A percentile compares a stretch with the other conserved stretches of the same genome.
Evolutionary conservation across 2,113 vertebrate genomes (phyloP).

Genomic region (Amphiprion percula): DNA sequence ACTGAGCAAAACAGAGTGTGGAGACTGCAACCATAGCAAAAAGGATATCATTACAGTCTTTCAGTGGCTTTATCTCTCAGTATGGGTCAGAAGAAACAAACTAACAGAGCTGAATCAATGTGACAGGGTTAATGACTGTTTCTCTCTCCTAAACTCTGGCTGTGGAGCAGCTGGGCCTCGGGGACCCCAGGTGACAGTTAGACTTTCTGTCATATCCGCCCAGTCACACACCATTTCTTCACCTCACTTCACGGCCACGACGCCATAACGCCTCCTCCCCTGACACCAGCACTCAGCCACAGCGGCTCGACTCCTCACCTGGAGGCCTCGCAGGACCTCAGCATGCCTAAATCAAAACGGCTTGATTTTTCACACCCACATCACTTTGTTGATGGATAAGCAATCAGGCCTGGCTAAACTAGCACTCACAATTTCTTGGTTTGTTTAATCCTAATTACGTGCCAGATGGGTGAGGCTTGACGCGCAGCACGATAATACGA

Average conservation of each 20-base stretch:
- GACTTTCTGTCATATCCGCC: slow-evolving; percentile 76
- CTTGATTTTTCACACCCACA: slow-evolving; percentile 27
- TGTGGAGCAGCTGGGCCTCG: slow-evolving; percentile 74
- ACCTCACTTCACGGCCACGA: slow-evolving; percentile 55
- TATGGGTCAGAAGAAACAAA: slow-evolving; percentile 67
- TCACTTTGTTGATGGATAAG: slow-evolving; percentile 14
- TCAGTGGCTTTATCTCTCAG: slow-evolving; percentile 62
- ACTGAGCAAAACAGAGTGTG: slow-evolving; percentile 34
- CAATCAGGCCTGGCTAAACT: slow-evolving; percentile 10
- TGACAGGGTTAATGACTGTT: slow-evolving; percentile 83
- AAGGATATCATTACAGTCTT: slow-evolving; percentile 63
- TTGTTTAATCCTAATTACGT: slow-evolving; percentile 48
- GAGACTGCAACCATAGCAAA: slow-evolving; percentile 37
- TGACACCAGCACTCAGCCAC: slow-evolving; percentile 44
- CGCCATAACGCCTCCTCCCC: slow-evolving; percentile 15
- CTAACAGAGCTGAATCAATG: slow-evolving; percentile 70
- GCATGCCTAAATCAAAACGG: slow-evolving; percentile 18
- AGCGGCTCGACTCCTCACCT: slow-evolving; percentile 41
- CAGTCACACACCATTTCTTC: slow-evolving; percentile 77
- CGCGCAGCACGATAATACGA: not conserved
- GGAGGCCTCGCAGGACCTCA: slow-evolving; percentile 30
- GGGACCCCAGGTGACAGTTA: slow-evolving; percentile 76
- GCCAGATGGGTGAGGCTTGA: slow-evolving; percentile 30
- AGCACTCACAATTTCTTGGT: slow-evolving; percentile 24
- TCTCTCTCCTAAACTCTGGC: slow-evolving; percentile 71